phyloP scores from a whole-genome alignment of 53 echinoderm and acorn worm genomes.

The Echinometra lucunter region DNA sequence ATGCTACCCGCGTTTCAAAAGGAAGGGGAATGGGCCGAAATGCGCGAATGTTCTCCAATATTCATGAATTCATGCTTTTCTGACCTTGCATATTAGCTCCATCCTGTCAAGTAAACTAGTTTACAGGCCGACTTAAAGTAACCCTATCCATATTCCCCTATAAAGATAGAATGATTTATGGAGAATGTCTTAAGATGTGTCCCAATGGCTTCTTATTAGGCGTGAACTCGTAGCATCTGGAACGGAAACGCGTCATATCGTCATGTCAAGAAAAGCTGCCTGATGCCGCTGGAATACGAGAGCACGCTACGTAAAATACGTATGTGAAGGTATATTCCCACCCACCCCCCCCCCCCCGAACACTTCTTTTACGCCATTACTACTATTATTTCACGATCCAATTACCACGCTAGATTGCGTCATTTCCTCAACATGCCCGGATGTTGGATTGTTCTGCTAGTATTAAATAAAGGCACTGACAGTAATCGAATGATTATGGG shows the following conservation, averaged over 20 bases:
- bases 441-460: background rate
- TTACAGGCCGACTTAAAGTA: background rate
- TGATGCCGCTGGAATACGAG: background rate
- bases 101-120: slow-evolving; percentile 13
- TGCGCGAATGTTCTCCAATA: background rate
- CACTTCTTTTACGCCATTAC: background rate
- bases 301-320: background rate
- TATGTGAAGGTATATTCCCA: background rate
- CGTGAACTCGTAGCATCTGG: slow-evolving; percentile 25
- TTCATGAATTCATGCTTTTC: background rate
- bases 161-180: slow-evolving; percentile 33
- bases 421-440: background rate
- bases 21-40: no score
- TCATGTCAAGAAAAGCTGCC: background rate
- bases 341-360: background rate
- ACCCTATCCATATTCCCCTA: background rate
- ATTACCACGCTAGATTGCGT: slow-evolving; percentile 29
- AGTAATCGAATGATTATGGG: no score
- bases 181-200: slow-evolving; percentile 12
- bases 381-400: slow-evolving; percentile 43
- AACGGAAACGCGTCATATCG: slow-evolving; percentile 37
- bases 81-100: background rate
- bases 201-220: slow-evolving; percentile 16
- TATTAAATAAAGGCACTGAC: no score
- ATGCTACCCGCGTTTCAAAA: no score